Evolutionary conservation across 2,888 invertebrate genomes (phyloP), one percentile per base, ranked within the genome.

Genomic region (Drosophila acutilabella): DNA sequence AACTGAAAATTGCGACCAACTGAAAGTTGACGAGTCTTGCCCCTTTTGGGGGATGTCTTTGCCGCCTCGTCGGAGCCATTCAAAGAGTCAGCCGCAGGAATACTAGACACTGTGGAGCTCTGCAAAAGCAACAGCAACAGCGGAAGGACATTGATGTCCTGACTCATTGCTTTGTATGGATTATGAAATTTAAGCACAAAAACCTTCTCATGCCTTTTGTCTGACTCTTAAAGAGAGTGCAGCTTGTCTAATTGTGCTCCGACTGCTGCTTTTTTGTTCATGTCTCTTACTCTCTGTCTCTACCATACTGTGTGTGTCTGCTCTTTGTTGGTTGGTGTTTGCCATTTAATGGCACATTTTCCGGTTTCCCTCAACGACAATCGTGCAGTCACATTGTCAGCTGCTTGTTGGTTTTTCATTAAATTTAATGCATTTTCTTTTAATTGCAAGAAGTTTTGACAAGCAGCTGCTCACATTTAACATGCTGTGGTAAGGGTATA

Each of bases 111-210:
- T 45, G 51, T 23, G 45, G 40, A 47, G 51, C 23, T 52, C n/a
- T n/a, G n/a, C n/a, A n/a, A n/a, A n/a, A n/a, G n/a, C n/a, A n/a
- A n/a, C n/a, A n/a, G 30, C 26, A 64, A 40, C 30, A 18, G 58
- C 26, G 51, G 56, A 44, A 69, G 70, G 61, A 69, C 70, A 69
- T 76, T 75, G 80, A 79, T 78, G 74, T 70, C 50, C 54, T 62
- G 70, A 58, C 76, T 74, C 75, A 79, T 75, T 83, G 88, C 89
- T 89, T 81, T 89, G 89, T 88, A 67, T 67, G 81, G 75, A 87
- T 89, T 83, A 89, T 83, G 88, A 87, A 83, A 83, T 83, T 89
- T 84, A 89, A 87, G 81, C 62, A 78, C 79, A 83, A 81, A 85
- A 87, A 73, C 85, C 70, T 78, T 54, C 70, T 64, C 64, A 41